These are phyloP conservation scores for Sympetrum striolatum DNA, from an alignment of 2,888 invertebrate genomes.

Conservation along the genomic window DNA sequence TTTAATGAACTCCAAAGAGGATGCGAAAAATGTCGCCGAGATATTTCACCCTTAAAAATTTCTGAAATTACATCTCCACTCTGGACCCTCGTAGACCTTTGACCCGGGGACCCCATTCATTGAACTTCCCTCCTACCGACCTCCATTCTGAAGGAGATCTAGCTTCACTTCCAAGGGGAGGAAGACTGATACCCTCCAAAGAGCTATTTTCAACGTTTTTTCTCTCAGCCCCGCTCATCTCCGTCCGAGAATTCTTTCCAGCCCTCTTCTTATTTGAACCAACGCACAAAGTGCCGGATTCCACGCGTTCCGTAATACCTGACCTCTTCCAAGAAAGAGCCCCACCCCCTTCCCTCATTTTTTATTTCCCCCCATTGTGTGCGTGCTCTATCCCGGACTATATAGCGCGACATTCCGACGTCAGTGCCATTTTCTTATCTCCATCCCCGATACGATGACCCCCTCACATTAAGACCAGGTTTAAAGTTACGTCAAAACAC, in stretches of 20 bases:
- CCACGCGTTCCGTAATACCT: background rate
- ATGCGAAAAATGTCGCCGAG: too few relatives aligned
- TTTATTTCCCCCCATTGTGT: background rate
- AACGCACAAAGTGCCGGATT: constrained; percentile 4
- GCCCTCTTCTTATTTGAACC: background rate
- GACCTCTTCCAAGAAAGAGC: background rate
- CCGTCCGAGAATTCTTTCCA: background rate
- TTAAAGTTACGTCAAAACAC: too few relatives aligned
- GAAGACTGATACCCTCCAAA: background rate
- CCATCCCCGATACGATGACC: background rate
- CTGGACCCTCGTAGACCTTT: background rate
- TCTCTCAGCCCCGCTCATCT: background rate
- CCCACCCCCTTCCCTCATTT: background rate
- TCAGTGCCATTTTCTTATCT: background rate
- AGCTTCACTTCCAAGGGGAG: background rate
- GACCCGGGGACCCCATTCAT: background rate
- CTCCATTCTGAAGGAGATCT: background rate
- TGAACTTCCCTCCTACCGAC: background rate
- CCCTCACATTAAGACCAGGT: too few relatives aligned
- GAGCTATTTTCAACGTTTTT: background rate
- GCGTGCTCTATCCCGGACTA: constrained; percentile 6
- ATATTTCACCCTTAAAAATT: background rate
- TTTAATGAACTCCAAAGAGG: too few relatives aligned
- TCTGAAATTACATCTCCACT: background rate
- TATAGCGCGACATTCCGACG: background rate